Conservation (phyloP, 1,140 invertebrate genomes). For the Zaprionus taronus region DNA sequence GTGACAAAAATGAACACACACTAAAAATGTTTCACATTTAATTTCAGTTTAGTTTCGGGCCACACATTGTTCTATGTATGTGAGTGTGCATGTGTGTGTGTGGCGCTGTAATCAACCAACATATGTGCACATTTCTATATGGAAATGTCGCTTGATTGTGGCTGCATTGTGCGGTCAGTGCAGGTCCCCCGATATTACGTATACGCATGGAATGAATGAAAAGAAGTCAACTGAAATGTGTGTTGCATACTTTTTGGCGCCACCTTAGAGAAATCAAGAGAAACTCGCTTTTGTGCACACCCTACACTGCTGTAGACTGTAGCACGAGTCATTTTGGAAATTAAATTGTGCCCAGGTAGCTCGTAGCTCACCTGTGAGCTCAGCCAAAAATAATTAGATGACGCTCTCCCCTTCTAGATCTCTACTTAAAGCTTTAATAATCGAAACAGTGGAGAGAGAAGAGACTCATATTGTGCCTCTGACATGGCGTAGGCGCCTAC, state of each 20-base stretch:
- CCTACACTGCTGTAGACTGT: background rate
- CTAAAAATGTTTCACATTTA: conserved; percentile 31
- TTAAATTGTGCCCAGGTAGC: conserved; percentile 26
- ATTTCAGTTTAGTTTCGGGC: conserved; percentile 29
- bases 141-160: conserved; percentile 35
- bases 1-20: conserved; percentile 20
- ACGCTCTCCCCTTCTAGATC: background rate
- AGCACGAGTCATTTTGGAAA: conserved; percentile 26
- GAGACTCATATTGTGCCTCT: background rate
- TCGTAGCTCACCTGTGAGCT: conserved; percentile 7
- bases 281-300: background rate
- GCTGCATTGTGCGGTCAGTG: conserved; percentile 27
- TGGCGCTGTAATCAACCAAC: conserved; percentile 31
- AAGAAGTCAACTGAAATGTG: background rate
- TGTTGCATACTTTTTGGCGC: conserved; percentile 11
- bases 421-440: conserved; percentile 21
- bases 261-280: background rate
- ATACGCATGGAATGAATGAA: conserved; percentile 10
- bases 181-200: conserved; percentile 4
- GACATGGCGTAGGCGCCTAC: conserved; percentile 28
- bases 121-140: conserved; percentile 31
- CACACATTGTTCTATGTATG: background rate
- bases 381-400: conserved; percentile 18
- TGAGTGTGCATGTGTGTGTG: background rate
- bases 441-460: background rate